Conservation (phyloP, 2,113 vertebrate genomes). For the Pituophis catenifer region DNA sequence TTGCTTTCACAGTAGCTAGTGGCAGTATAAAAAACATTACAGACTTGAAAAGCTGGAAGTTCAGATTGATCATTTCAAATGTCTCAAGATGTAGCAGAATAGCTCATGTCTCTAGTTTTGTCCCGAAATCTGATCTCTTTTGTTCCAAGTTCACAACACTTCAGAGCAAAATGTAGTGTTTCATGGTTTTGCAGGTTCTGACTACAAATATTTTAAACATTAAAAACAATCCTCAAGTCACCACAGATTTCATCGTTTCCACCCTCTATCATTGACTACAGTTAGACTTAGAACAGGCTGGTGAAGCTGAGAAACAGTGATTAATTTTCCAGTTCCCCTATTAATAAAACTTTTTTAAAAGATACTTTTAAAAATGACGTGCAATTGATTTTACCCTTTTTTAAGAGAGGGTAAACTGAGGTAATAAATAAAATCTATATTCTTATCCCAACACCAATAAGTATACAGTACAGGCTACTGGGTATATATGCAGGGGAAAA, state of each 20-base stretch:
- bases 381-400: fast-evolving
- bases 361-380: neutral
- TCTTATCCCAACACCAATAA: neutral
- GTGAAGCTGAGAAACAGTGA: neutral
- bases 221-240: neutral
- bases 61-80: neutral
- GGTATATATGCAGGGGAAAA: neutral
- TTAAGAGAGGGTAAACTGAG: neutral
- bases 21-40: neutral
- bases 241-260: neutral
- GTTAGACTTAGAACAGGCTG: neutral
- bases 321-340: neutral
- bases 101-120: neutral
- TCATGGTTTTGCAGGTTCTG: neutral
- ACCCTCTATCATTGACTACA: neutral
- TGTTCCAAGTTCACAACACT: neutral
- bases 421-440: neutral
- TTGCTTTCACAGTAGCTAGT: neutral
- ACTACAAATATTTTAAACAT: neutral
- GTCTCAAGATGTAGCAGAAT: neutral
- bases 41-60: neutral
- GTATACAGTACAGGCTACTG: neutral
- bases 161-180: neutral
- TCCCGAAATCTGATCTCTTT: neutral
- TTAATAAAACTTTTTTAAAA: neutral